Evolutionary conservation across 2,888 invertebrate species (phyloP), one percentile per base, ranked within the genome.

Genomic region (Flabesymbios commensalis): DNA sequence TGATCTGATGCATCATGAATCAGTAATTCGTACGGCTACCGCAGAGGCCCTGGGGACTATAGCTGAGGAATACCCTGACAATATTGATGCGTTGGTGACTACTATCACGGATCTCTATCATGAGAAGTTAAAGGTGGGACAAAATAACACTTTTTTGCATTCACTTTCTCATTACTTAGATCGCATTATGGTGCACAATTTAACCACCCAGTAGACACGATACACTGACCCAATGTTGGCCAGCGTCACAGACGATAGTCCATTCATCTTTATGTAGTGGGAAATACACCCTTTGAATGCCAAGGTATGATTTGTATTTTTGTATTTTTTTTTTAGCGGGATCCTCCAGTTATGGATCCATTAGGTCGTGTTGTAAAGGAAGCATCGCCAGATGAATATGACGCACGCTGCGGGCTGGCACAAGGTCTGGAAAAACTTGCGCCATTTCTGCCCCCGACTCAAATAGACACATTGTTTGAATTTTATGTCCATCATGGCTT

Each of bases 321-420:
- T n/a, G n/a, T n/a, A n/a, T n/a, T n/a, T n/a, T n/a, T n/a, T n/a
- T n/a, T n/a, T n/a, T n/a, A n/a, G n/a, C n/a, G n/a, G 57, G 78
- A 81, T 3, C 82, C 82, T 1, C 80, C 83, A 7, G 73, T 78
- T 78, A 84, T 93, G 70, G 97, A 99, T 84, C 90, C 91, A 79
- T 94, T 98, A 84, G 96, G 96, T 17, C 88, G 98, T 68, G 89
- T 91, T 78, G 86, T 93, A 41, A 74, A 78, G 5, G 90, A 90
- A 75, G 89, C 89, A 71, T 89, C 93, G 1, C 87, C 92, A 58
- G 98, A 99, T 84, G 89, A 90, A 74, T 98, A 94, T 94, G 90
- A 89, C 67, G 90, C 92, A 5, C 87, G 99, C 62, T 88, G 91
- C 72, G 98, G 98, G 54, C 90, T 92, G 28, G 97, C 92, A 7